Conservation (phyloP, 2,888 invertebrate genomes). For the Eurytoma californica region DNA sequence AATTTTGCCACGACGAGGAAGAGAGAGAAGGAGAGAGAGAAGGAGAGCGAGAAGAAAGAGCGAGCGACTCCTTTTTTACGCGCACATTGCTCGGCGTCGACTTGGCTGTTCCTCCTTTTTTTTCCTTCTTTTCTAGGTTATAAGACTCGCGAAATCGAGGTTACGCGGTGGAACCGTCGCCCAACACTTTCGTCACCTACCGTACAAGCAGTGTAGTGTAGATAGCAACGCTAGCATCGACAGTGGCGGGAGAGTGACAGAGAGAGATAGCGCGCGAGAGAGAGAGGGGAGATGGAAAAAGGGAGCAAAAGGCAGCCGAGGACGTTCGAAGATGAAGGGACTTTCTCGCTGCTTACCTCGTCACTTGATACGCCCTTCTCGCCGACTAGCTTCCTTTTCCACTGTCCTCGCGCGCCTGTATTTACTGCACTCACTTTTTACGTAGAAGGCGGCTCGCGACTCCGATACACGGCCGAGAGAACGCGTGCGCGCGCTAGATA, state of each 20-base stretch:
- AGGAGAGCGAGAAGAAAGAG: too few species aligned
- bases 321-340: too few species aligned
- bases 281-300: not conserved
- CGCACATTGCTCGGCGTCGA: not conserved
- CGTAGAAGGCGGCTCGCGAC: not conserved
- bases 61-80: constrained; percentile 1
- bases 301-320: not conserved
- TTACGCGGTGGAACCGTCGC: constrained; percentile 31
- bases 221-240: not conserved
- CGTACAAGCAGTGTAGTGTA: too few species aligned
- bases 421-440: not conserved
- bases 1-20: constrained; percentile 28
- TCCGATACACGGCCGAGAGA: not conserved
- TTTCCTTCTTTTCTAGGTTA: constrained; percentile 46
- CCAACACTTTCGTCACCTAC: not conserved
- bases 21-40: not conserved
- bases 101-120: not conserved
- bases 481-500: constrained; percentile 3
- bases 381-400: not conserved
- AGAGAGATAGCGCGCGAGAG: not conserved
- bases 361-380: not conserved
- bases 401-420: not conserved
- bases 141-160: constrained; percentile 46
- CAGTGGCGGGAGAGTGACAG: not conserved
- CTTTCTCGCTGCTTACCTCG: too few species aligned